Conservation (phyloP, 2,113 vertebrate species). For the Neolamprologus devosi region DNA sequence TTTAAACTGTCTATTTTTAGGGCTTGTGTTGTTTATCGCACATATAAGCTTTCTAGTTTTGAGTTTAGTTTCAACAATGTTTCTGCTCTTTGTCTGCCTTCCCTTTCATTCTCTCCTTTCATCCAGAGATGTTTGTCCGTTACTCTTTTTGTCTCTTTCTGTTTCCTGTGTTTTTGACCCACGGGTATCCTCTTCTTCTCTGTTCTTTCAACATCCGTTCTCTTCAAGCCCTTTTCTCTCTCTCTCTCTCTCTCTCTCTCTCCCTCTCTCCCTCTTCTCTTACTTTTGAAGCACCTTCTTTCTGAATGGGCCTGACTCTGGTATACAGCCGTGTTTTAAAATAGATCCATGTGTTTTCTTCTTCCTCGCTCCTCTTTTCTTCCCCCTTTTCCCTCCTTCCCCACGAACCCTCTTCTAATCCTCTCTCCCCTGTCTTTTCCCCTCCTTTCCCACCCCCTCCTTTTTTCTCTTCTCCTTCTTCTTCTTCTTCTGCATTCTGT, state of each 20-base stretch:
- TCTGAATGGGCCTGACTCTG: conserved; percentile 67
- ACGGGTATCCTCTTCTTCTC: conserved; percentile 30
- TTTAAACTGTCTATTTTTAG: background rate
- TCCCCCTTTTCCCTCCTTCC: conserved; percentile 41
- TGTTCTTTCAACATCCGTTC: conserved; percentile 43
- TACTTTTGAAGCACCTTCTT: conserved; percentile 48
- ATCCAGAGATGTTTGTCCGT: conserved; percentile 55
- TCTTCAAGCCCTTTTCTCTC: background rate
- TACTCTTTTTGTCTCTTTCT: conserved; percentile 49
- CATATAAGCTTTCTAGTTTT: background rate
- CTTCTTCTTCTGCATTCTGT: conserved; percentile 64
- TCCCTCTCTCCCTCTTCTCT: background rate
- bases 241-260: background rate
- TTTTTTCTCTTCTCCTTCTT: conserved; percentile 24
- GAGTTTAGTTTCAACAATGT: conserved; percentile 34
- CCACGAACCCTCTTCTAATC: conserved; percentile 54
- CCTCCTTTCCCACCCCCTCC: conserved; percentile 4
- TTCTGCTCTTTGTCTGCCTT: conserved; percentile 55
- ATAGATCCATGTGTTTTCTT: conserved; percentile 74
- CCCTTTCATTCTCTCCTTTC: conserved; percentile 60
- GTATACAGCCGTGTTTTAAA: conserved; percentile 68
- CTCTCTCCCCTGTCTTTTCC: conserved; percentile 54
- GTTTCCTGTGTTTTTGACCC: conserved; percentile 53
- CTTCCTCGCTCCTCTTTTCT: conserved; percentile 64
- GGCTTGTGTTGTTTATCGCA: background rate